A percentile compares a stretch with the other conserved stretches of the same genome.
These are phyloP conservation scores for Epicampocera succincta DNA, from an alignment of 2,888 invertebrate genomes.

Conservation along the genomic window DNA sequence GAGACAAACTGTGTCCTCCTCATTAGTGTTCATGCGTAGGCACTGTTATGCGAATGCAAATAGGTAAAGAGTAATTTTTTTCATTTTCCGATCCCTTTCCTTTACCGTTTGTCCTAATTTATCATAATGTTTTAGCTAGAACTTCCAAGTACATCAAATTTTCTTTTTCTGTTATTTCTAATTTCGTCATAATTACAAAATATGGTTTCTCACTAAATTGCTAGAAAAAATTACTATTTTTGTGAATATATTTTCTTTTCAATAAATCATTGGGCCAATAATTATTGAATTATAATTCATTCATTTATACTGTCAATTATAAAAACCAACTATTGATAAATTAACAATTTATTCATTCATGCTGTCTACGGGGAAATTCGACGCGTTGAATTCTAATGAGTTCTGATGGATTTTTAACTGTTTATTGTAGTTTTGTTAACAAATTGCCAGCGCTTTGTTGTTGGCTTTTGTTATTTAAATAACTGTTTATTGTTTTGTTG, in stretches of 20 bases:
- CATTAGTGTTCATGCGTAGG: too few relatives aligned
- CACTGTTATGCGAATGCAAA: too few relatives aligned
- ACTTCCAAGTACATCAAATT: too few relatives aligned
- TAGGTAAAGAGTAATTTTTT: too few relatives aligned
- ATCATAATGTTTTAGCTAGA: too few relatives aligned
- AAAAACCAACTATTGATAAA: conserved; percentile 49
- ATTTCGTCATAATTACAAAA: neutral
- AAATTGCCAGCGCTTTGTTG: conserved; percentile 61
- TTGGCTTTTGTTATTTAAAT: conserved; percentile 31
- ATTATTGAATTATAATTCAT: neutral
- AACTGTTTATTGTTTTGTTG: conserved; percentile 46
- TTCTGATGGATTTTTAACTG: conserved; percentile 46
- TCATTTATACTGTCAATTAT: conserved; percentile 20
- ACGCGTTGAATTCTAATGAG: conserved; percentile 65
- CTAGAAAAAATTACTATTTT: conserved; percentile 10
- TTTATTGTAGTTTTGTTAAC: conserved; percentile 44
- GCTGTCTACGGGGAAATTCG: conserved; percentile 58
- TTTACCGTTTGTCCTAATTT: too few relatives aligned
- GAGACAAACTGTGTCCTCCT: too few relatives aligned
- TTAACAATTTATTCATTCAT: conserved; percentile 56
- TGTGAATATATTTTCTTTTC: neutral
- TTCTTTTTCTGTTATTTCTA: too few relatives aligned
- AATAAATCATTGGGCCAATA: too few relatives aligned
- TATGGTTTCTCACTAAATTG: neutral
- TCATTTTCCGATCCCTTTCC: too few relatives aligned